These are phyloP conservation scores for Nysson spinosus DNA, from an alignment of 2,888 invertebrate genomes.

Conservation along the genomic window DNA sequence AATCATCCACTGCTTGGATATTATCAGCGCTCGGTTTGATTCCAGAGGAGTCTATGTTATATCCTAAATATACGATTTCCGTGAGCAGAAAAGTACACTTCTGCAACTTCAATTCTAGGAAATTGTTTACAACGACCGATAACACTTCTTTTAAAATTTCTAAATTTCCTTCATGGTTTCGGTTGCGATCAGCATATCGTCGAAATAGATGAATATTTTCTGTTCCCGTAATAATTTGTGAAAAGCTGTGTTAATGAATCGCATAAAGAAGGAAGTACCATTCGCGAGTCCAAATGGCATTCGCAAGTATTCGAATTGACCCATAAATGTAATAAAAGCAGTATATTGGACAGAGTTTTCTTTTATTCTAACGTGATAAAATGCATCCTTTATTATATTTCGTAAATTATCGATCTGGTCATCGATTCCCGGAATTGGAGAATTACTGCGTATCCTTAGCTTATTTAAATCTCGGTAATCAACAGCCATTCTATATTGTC, in stretches of 20 bases:
- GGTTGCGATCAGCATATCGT: slow-evolving; percentile 31
- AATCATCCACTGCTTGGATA: slow-evolving; percentile 40
- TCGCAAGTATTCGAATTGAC: slow-evolving; percentile 26
- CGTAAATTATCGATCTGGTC: slow-evolving; percentile 17
- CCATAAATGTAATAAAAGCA: slow-evolving; percentile 31
- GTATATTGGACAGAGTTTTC: slow-evolving; percentile 20
- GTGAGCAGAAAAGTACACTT: slow-evolving; percentile 47
- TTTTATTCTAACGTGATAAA: neutral
- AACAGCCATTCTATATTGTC: too few species aligned
- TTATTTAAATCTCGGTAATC: too few species aligned
- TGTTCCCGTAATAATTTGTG: slow-evolving; percentile 5
- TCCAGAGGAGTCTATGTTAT: too few species aligned
- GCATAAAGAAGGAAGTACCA: slow-evolving; percentile 24
- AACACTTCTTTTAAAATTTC: too few species aligned
- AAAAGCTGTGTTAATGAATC: slow-evolving; percentile 24
- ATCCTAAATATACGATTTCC: slow-evolving; percentile 48
- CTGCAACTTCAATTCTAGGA: slow-evolving; percentile 29
- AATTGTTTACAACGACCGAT: slow-evolving; percentile 5
- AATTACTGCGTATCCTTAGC: too few species aligned
- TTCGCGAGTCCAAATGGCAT: slow-evolving; percentile 30
- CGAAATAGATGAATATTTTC: slow-evolving; percentile 22
- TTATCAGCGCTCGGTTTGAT: slow-evolving; percentile 44
- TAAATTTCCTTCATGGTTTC: slow-evolving; percentile 15
- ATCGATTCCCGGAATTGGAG: too few species aligned
- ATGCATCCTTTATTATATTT: slow-evolving; percentile 6